These are phyloP conservation scores for Drosophila koepferae DNA, from an alignment of 2,888 invertebrate species.

Conservation along the genomic window DNA sequence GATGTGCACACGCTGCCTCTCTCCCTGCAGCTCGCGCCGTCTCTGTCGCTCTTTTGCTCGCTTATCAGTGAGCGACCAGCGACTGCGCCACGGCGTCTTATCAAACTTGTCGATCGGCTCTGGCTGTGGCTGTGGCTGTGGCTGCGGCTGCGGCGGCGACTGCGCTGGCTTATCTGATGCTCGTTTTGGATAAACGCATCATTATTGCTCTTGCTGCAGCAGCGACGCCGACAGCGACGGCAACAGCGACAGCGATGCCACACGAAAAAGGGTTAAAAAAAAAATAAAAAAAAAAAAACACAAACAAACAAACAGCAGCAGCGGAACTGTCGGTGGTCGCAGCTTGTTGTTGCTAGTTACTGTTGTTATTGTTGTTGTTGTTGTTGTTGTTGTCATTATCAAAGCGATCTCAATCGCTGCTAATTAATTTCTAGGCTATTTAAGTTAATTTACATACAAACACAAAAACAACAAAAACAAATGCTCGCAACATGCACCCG, in stretches of 20 bases:
- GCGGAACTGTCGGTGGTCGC: slow-evolving; percentile 64
- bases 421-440: slow-evolving; percentile 81
- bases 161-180: slow-evolving; percentile 78
- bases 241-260: slow-evolving; percentile 36
- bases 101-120: slow-evolving; percentile 78
- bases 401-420: slow-evolving; percentile 78
- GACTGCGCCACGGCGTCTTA: slow-evolving; percentile 63
- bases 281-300: neutral
- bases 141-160: slow-evolving; percentile 39
- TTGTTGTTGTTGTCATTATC: slow-evolving; percentile 61
- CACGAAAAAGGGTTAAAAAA: slow-evolving; percentile 48
- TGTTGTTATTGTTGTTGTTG: slow-evolving; percentile 12
- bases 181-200: slow-evolving; percentile 83
- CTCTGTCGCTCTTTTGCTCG: slow-evolving; percentile 18
- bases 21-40: slow-evolving; percentile 5
- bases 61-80: slow-evolving; percentile 62
- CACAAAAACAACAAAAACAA: slow-evolving; percentile 33
- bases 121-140: slow-evolving; percentile 52
- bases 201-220: slow-evolving; percentile 79
- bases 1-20: slow-evolving; percentile 72
- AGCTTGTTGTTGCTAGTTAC: neutral
- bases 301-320: slow-evolving; percentile 3
- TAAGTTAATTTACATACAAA: slow-evolving; percentile 77
- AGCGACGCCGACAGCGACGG: slow-evolving; percentile 47
- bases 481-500: slow-evolving; percentile 67